Evolutionary conservation across 2,797 vertebrate genomes (phyloP).

Genomic region (Eupleurogrammus muticus): DNA sequence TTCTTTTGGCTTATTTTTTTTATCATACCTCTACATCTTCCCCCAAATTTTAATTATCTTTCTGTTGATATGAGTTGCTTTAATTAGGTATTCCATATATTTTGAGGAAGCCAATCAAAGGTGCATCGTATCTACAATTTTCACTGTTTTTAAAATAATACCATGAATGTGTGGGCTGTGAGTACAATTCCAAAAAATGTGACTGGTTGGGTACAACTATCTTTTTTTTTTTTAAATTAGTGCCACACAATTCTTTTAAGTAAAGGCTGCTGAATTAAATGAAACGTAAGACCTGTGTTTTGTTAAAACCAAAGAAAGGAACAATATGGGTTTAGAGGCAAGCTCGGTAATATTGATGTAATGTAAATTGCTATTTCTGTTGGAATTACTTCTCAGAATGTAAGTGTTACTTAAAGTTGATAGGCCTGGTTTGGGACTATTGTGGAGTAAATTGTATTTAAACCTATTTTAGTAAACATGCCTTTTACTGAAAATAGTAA

Average conservation of each 20-base stretch:
- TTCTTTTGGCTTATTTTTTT: not conserved
- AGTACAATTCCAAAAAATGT: not conserved
- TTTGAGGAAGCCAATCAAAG: not conserved
- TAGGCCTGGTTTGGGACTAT: slow-evolving; percentile 2
- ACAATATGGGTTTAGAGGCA: not conserved
- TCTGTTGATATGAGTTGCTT: not conserved
- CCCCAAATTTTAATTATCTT: not conserved
- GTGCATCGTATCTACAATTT: not conserved
- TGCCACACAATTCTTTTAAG: not conserved
- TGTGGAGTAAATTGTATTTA: slow-evolving; percentile 3
- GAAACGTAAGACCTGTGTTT: not conserved
- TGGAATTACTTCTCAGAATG: not conserved
- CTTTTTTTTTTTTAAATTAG: not conserved
- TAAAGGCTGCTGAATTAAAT: not conserved
- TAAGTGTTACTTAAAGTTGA: not conserved
- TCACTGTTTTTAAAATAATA: slow-evolving; percentile 1
- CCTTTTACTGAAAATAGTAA: not conserved
- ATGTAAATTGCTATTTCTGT: not conserved
- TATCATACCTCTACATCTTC: not conserved
- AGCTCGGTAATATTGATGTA: not conserved
- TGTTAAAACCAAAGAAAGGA: not conserved
- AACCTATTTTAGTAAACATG: not conserved
- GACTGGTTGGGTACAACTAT: not conserved
- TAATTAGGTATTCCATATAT: not conserved
- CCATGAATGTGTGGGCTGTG: not conserved